Base-by-base conservation (phyloP, 2,888 invertebrate genomes). In the Pollenia angustigena region DNA sequence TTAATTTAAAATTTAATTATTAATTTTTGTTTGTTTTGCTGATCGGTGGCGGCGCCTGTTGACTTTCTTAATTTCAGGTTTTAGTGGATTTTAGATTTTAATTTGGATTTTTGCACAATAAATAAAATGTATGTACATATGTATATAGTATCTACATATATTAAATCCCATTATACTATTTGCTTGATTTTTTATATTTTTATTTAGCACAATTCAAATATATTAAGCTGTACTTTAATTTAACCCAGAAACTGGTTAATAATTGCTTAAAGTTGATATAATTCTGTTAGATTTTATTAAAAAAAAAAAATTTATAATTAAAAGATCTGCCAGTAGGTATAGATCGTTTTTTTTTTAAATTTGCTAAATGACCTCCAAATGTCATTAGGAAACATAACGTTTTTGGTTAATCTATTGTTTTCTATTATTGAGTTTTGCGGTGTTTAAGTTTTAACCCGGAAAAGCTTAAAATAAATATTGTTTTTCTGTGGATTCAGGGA, bases 1-100 rank as follows among this genome's bases (percentile, higher is more conserved):
- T 60, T 52, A 60, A 60, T 54, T 62, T 52, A 32, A 54, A 32
- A 48, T n/a, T 60, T 71, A 32, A 32, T 46, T 74, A 18, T 4
- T 7, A 18, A 23, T 16, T 56, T 54, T 42, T 52, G 40, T 42
- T 62, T 44, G 10, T 64, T 12, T 64, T 16, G 62, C 8, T 46
- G 18, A 2, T 18, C 7, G 16, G 18, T 18, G 42, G 64, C 44
- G 42, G 12, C n/a, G 10, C n/a, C 23, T 14, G 32, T 46, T 16
- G 52, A 62, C 12, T 76, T 69, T 71, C 46, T 32, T 44, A 44
- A 71, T 71, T 76, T 64, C 69, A 71, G 62, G 82, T 83, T 54
- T 64, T 40, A 32, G 62, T 69, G 58, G 6, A 40, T 78, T 71
- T 60, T 62, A 50, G 54, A 46, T 40, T 46, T 11, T 40, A 32